Evolutionary conservation across 2,113 vertebrate species (phyloP), one percentile per base, ranked within the genome.

Genomic region (Brienomyrus longianalis): DNA sequence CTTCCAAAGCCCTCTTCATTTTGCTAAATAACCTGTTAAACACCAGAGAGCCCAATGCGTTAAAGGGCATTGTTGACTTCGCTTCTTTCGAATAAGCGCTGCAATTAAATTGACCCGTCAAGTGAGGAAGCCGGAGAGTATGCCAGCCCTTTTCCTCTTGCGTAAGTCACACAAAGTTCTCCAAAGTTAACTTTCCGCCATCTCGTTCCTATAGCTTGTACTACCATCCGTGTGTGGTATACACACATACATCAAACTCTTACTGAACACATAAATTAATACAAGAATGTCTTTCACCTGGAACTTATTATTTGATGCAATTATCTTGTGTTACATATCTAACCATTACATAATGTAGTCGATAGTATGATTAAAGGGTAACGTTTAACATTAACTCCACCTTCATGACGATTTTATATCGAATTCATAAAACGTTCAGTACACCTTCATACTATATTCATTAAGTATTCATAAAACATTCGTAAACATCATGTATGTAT

Each of bases 21-120:
- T 94, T 92, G 91, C 90, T 93, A 94, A 95, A 93, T 92, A 94
- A 95, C 92, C 92, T 88, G 43, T 93, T 91, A 92, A 91, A 91
- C 91, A 84, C 47, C 80, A 90, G 88, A 90, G 90, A 87, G 19
- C 90, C 52, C 87, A 88, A 84, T 88, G 88, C 89, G 91, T 85
- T 92, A 93, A 94, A 92, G 86, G 91, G 51, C 89, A 91, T 87
- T 54, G 90, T 86, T 92, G 89, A 91, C 89, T 86, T 90, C 90
- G 77, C 91, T 88, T 80, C 86, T 91, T 92, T 89, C 91, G 89
- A 91, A 85, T 66, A 91, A 90, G 35, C 86, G 7, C 4, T 88
- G 56, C 89, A 92, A 91, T 92, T 92, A 87, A 48, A 87, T 3
- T 89, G 45, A 88, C 88, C 92, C 88, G 88, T 70, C 70, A 2